phyloP scores from a whole-genome alignment of 2,113 vertebrate species.

The Rafetus swinhoei region DNA sequence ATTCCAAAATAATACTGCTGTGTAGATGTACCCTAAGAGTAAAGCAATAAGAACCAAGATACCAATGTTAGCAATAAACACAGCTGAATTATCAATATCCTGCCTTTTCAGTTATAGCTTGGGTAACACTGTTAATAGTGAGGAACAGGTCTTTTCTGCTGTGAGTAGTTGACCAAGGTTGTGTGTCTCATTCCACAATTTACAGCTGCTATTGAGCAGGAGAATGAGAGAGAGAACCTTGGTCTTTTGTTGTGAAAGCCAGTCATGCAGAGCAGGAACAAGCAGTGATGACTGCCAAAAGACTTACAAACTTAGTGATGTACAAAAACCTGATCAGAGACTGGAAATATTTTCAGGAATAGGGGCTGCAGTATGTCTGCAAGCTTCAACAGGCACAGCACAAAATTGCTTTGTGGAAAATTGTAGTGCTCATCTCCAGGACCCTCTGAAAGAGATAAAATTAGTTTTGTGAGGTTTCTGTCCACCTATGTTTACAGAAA shows the following conservation, averaged over 20 bases:
- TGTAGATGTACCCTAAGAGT: neutral
- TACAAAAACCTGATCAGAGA: conserved; percentile 20
- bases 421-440: rapidly evolving
- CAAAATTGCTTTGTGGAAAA: neutral
- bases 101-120: neutral
- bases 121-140: neutral
- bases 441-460: neutral
- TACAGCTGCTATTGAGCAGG: conserved; percentile 1
- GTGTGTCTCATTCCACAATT: neutral
- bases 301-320: neutral
- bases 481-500: neutral
- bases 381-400: conserved; percentile 9
- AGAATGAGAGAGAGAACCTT: neutral
- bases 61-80: neutral
- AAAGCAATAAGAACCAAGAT: neutral
- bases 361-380: neutral
- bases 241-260: conserved; percentile 36
- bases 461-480: neutral
- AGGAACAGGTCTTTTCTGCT: neutral
- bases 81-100: neutral
- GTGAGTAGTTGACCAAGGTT: neutral
- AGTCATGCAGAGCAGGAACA: conserved; percentile 49
- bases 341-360: conserved; percentile 21
- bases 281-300: conserved; percentile 44
- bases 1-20: too few relatives aligned